Conservation (phyloP, 2,797 vertebrate genomes). For the Nasua narica region DNA sequence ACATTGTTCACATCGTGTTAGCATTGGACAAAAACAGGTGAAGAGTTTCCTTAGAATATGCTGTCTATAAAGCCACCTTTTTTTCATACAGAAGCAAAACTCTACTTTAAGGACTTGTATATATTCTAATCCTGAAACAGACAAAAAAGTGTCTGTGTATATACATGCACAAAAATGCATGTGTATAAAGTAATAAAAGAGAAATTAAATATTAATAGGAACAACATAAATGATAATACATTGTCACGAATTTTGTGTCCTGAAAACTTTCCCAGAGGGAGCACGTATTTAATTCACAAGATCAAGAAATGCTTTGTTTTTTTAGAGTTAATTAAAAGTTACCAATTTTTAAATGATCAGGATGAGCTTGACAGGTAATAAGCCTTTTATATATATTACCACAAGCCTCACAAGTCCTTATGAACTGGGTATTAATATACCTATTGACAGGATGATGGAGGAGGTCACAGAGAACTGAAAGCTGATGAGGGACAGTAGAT, state of each 20-base stretch:
- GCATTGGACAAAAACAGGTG: too few relatives aligned
- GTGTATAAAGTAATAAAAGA: neutral
- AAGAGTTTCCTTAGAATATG: neutral
- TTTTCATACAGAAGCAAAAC: neutral
- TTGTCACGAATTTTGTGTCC: neutral
- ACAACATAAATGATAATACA: neutral
- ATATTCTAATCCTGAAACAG: neutral
- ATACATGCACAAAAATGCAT: too few relatives aligned
- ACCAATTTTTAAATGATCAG: neutral
- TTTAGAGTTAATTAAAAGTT: neutral
- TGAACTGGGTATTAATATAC: neutral
- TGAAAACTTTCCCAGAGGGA: neutral
- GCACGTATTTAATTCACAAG: neutral
- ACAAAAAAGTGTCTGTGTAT: too few relatives aligned
- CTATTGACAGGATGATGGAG: neutral
- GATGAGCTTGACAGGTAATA: neutral
- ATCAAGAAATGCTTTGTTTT: neutral
- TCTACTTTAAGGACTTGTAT: neutral
- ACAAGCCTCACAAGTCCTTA: neutral
- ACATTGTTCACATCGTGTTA: too few relatives aligned
- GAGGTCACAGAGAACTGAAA: neutral
- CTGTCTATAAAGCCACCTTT: neutral
- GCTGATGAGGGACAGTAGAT: neutral
- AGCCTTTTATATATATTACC: neutral
- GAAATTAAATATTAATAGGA: neutral